These are phyloP conservation scores for Periophthalmus modestus DNA, from an alignment of 2,113 vertebrate genomes.

Conservation along the genomic window DNA sequence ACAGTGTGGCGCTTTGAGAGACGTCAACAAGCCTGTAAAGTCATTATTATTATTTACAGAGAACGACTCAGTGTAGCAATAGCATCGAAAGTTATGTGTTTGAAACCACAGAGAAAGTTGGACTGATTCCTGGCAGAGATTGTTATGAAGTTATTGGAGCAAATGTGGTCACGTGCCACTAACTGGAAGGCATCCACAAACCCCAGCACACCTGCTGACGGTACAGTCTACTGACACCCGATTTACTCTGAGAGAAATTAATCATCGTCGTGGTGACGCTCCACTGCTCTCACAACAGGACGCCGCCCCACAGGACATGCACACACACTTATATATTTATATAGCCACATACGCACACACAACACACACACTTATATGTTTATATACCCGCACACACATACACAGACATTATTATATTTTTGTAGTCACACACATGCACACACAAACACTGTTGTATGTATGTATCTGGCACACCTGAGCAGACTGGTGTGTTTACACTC, in stretches of 20 bases:
- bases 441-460: slow-evolving; percentile 5
- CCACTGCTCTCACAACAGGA: slow-evolving; percentile 70
- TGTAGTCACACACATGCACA: slow-evolving; percentile 5
- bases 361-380: too few relatives aligned
- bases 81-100: not conserved
- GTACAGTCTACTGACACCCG: slow-evolving; percentile 71
- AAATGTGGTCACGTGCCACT: slow-evolving; percentile 18
- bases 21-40: too few relatives aligned
- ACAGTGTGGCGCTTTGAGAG: too few relatives aligned
- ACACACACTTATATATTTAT: slow-evolving; percentile 13
- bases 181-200: slow-evolving; percentile 74
- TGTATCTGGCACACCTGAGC: slow-evolving; percentile 1
- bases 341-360: not conserved
- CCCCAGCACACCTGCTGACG: slow-evolving; percentile 77
- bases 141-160: slow-evolving; percentile 4
- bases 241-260: slow-evolving; percentile 76
- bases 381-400: slow-evolving; percentile 12
- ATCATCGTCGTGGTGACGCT: slow-evolving; percentile 75
- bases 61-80: too few relatives aligned
- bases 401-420: not conserved
- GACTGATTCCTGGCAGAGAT: not conserved
- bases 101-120: not conserved
- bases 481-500: slow-evolving; percentile 6
- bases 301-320: slow-evolving; percentile 55
- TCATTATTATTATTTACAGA: too few relatives aligned